Base-by-base conservation (phyloP, 2,113 vertebrate species). In the Equus przewalskii region DNA sequence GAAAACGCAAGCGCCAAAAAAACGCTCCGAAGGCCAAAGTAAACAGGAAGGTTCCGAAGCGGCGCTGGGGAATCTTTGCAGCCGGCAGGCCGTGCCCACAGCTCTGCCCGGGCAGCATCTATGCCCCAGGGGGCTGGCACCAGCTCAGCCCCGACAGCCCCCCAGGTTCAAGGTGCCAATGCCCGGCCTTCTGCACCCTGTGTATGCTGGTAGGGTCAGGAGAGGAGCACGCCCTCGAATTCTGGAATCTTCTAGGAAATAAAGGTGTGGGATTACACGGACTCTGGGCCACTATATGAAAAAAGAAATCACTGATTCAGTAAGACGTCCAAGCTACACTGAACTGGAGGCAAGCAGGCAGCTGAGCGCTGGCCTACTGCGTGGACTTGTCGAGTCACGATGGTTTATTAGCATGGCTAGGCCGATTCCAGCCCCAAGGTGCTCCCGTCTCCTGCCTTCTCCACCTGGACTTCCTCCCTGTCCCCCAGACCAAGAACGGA, bases 11-110 rank as follows among this genome's bases (percentile, higher is more conserved):
- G 89, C 5, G n/a, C 94, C 96, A 88, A 85, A 80, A 91, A 72
- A 30, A 51, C 6, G 5, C 26, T 5, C 64, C 51, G 3, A 18
- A 60, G 89, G 96, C 95, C 97, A 98, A 96, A 95, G 95, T 83
- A 96, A 98, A 97, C 97, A 97, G 91, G 96, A 94, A 98, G 89
- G 79, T 85, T 89, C 76, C 3, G 22, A 91, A 79, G 87, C 58
- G 1, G 85, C 10, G 2, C 33, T 8, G 84, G 69, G 86, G n/a
- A 49, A 97, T 86, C 62, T 62, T 14, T 36, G 51, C 41, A 79
- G 87, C 78, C 8, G 5, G 81, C 22, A 11, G 51, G 56, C 80
- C 0, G 1, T 6, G 33, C 83, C 94, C 80, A 90, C 10, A 93
- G 76, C 72, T 28, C 36, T 0, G 46, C 70, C 83, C 2, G 1